Base-by-base conservation (phyloP, 1,140 invertebrate species). In the Lasaia peninsularis region DNA sequence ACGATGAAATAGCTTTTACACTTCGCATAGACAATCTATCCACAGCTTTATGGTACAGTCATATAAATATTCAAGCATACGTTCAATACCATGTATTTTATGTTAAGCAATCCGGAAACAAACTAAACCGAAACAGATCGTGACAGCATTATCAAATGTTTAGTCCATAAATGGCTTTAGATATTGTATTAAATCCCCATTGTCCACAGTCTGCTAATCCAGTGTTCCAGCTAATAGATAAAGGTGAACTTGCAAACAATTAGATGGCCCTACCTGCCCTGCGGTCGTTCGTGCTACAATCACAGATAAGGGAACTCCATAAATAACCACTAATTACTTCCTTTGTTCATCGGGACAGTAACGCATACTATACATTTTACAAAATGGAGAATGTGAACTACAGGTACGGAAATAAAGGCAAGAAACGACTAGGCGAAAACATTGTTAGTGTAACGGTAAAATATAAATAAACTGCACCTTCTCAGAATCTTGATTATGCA, bases 271-370 rank as follows among this genome's bases (percentile, higher is more conserved):
- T 65, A 60, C 51, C 33, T 52, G 62, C 60, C 65, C 68, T 60
- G 44, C 60, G 60, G 52, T 60, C 52, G 58, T 59, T 79, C 73
- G 78, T 75, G 72, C 72, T 60, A 67, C 62, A 64, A 70, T 63
- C 56, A 52, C 62, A 82, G 77, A 82, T 82, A 78, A 78, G 69
- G 69, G 65, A 73, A 62, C 64, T 52, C 71, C 62, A 81, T 79
- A 79, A 75, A 81, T 81, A 74, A 78, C 59, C 70, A 60, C 77
- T 82, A 80, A 82, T 82, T 82, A 75, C 77, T 75, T 73, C 65
- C 73, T 69, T 69, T 76, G 71, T 78, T 73, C 63, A 61, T 62
- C 61, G 63, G 44, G 52, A 62, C 32, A 18, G 51, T 31, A 52
- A 52, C 51, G 51, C 31, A 52, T 34, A 18, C 51, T 5, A 6